Percentiles rank a stretch among this genome's conserved stretches.
phyloP scores from a whole-genome alignment of 2,797 vertebrate species.

The Hylomyscus alleni region DNA sequence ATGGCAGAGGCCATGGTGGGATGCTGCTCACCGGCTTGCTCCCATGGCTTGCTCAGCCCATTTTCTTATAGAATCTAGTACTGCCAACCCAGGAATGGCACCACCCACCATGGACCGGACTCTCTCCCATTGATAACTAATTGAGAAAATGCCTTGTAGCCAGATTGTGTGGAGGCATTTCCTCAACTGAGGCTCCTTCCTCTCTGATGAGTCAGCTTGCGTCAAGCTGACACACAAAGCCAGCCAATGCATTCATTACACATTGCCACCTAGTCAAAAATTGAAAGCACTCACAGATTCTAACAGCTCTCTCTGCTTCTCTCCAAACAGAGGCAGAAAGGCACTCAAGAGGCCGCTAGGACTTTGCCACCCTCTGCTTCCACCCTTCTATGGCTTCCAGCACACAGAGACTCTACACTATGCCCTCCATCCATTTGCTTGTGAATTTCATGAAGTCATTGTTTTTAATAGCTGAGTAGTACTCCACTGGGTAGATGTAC shows the following conservation, averaged over 20 bases:
- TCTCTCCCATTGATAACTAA: not conserved
- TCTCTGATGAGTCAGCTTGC: not conserved
- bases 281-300: conserved; percentile 2
- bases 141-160: not conserved
- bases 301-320: not conserved
- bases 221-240: not conserved
- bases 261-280: not conserved
- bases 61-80: not conserved
- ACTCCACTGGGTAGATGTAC: no score
- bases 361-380: not conserved
- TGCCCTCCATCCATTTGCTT: no score
- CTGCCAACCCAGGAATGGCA: not conserved
- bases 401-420: not conserved
- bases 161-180: not conserved
- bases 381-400: not conserved
- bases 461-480: no score
- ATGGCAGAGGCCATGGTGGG: not conserved
- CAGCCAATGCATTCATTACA: not conserved
- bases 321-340: not conserved
- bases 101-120: not conserved
- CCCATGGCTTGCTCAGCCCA: not conserved
- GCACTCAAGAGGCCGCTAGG: not conserved
- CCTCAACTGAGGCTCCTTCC: not conserved
- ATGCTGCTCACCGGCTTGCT: not conserved
- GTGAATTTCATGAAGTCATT: no score